Evolutionary conservation across 2,797 vertebrate species (phyloP).

Genomic region (Oryzias dopingdopingensis): DNA sequence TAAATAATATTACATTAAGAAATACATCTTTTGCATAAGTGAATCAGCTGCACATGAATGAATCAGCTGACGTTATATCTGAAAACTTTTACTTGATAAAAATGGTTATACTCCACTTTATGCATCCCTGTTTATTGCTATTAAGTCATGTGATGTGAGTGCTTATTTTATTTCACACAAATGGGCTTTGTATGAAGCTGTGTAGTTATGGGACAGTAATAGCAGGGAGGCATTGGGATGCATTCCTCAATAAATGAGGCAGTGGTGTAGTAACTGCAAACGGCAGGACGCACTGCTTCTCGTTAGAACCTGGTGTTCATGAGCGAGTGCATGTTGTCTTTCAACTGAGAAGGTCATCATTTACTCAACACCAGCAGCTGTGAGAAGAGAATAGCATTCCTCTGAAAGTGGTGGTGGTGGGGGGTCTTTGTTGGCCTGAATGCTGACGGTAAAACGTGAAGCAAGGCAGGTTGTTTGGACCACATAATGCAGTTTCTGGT

Average conservation of each 20-base stretch:
- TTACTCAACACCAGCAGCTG: conserved; percentile 52
- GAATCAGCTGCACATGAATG: conserved; percentile 39
- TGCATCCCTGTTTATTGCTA: conserved; percentile 41
- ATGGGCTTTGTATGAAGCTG: conserved; percentile 57
- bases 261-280: conserved; percentile 51
- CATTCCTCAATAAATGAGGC: conserved; percentile 75
- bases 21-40: conserved; percentile 17
- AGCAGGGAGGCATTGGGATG: conserved; percentile 42
- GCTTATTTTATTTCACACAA: conserved; percentile 59
- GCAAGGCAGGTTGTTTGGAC: conserved; percentile 43
- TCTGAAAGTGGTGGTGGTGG: conserved; percentile 32
- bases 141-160: conserved; percentile 37
- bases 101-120: conserved; percentile 14
- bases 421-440: conserved; percentile 35
- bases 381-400: conserved; percentile 34
- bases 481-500: conserved; percentile 47
- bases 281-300: conserved; percentile 39
- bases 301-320: conserved; percentile 32
- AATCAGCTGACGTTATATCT: conserved; percentile 21
- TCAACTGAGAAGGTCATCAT: conserved; percentile 46
- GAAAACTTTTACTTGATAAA: conserved; percentile 28
- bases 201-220: conserved; percentile 64
- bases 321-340: conserved; percentile 53
- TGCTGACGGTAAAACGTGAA: conserved; percentile 45
- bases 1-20: too few relatives aligned